These are phyloP conservation scores for Holotrichia oblita DNA, from an alignment of 1,140 invertebrate species.

Conservation along the genomic window DNA sequence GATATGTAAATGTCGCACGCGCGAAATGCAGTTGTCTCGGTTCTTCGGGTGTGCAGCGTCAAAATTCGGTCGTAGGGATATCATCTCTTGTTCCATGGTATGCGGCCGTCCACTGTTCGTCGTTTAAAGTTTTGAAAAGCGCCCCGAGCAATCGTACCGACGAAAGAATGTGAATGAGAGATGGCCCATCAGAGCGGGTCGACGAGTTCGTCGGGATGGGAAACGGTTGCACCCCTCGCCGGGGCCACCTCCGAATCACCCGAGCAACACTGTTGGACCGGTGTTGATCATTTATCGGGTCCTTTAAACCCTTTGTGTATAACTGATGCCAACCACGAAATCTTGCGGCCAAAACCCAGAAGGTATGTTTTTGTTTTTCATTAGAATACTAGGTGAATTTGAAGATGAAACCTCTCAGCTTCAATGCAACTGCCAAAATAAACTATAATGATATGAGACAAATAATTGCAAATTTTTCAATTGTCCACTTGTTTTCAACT, in stretches of 20 bases:
- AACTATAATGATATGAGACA: no score
- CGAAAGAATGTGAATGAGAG: slow-evolving; percentile 41
- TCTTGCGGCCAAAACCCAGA: slow-evolving; percentile 85
- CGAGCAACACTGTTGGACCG: slow-evolving; percentile 58
- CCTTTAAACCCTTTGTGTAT: slow-evolving; percentile 74
- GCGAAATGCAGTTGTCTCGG: neutral
- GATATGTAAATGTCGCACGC: neutral
- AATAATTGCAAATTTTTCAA: no score
- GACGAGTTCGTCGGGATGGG: slow-evolving; percentile 50
- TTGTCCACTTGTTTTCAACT: no score
- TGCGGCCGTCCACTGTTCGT: neutral
- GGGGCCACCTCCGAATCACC: slow-evolving; percentile 48
- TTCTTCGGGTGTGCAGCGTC: neutral
- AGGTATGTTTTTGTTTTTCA: slow-evolving; percentile 68
- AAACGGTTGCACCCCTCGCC: slow-evolving; percentile 50
- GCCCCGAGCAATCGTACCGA: slow-evolving; percentile 18
- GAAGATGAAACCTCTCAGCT: no score
- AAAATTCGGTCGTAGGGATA: neutral
- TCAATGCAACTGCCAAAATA: no score
- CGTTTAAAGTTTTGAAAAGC: slow-evolving; percentile 33
- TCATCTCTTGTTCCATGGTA: neutral
- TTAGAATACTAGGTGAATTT: no score
- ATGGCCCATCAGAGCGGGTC: slow-evolving; percentile 52
- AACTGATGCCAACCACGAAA: slow-evolving; percentile 81
- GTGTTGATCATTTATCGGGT: slow-evolving; percentile 70